Conservation (phyloP, 1,140 invertebrate genomes). For the Panagrolaimus sp. region DNA sequence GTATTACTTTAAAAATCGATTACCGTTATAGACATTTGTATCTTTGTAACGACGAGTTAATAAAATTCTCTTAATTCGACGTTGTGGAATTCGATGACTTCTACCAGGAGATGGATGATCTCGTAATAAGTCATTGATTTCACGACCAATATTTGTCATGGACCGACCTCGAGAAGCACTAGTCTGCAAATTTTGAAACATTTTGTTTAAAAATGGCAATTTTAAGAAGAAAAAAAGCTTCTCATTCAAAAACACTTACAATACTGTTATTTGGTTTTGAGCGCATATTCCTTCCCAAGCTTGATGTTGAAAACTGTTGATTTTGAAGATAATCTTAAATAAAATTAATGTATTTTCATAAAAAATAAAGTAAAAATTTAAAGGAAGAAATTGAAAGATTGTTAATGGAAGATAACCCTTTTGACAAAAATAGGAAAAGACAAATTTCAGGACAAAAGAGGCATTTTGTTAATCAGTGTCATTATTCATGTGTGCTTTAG, state of each 20-base stretch:
- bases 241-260: background rate
- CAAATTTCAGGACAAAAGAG: conserved; percentile 5
- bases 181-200: background rate
- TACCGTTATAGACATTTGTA: conserved; percentile 56
- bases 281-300: conserved; percentile 2
- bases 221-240: too few species aligned
- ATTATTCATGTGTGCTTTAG: conserved; percentile 9
- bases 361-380: background rate
- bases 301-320: conserved; percentile 7
- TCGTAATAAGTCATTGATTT: conserved; percentile 6
- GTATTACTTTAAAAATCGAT: too few species aligned
- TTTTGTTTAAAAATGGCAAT: background rate
- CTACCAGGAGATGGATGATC: background rate
- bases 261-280: conserved; percentile 4
- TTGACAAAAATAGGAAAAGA: conserved; percentile 2
- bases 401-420: conserved; percentile 12
- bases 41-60: conserved; percentile 65
- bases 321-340: background rate
- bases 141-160: conserved; percentile 14
- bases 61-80: conserved; percentile 63
- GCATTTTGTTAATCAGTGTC: conserved; percentile 11
- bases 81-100: background rate
- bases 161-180: conserved; percentile 10
- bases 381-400: background rate
- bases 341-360: background rate